Percentiles rank a stretch among this genome's conserved stretches.
phyloP scores from a whole-genome alignment of 2,888 invertebrate species.

The Hyposoter dolosus region DNA sequence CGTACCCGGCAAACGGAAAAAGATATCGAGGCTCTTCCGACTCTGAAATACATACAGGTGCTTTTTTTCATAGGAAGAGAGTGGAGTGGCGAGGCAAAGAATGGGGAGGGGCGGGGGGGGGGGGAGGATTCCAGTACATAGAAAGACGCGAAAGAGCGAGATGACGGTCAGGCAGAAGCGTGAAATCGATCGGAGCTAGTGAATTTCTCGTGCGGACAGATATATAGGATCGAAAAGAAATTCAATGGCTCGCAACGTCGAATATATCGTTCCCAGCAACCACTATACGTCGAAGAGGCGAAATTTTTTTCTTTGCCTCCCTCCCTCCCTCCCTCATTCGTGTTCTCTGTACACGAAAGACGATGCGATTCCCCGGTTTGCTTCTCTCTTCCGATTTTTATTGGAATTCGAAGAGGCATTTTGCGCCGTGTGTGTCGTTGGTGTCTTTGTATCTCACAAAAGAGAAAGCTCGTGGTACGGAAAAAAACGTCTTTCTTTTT shows the following conservation, averaged over 20 bases:
- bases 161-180: slow-evolving; percentile 39
- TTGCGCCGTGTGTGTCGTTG: slow-evolving; percentile 14
- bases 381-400: slow-evolving; percentile 43
- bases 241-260: slow-evolving; percentile 47
- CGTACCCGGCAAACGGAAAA: background rate
- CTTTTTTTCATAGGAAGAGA: background rate
- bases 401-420: slow-evolving; percentile 55
- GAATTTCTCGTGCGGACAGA: slow-evolving; percentile 44
- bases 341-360: slow-evolving; percentile 7
- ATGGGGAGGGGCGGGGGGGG: too few species aligned
- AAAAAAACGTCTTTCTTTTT: background rate
- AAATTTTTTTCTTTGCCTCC: slow-evolving; percentile 19
- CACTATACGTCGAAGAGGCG: slow-evolving; percentile 1
- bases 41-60: background rate
- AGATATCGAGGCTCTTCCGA: background rate
- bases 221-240: slow-evolving; percentile 25
- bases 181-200: slow-evolving; percentile 54
- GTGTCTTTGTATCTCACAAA: slow-evolving; percentile 37
- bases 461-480: slow-evolving; percentile 17
- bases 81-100: too few species aligned
- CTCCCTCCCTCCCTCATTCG: background rate
- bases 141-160: slow-evolving; percentile 1
- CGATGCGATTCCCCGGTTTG: background rate
- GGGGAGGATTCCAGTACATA: background rate
- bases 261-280: slow-evolving; percentile 30